Base-by-base conservation (phyloP, 2,888 invertebrate genomes). In the Erebia epiphron region DNA sequence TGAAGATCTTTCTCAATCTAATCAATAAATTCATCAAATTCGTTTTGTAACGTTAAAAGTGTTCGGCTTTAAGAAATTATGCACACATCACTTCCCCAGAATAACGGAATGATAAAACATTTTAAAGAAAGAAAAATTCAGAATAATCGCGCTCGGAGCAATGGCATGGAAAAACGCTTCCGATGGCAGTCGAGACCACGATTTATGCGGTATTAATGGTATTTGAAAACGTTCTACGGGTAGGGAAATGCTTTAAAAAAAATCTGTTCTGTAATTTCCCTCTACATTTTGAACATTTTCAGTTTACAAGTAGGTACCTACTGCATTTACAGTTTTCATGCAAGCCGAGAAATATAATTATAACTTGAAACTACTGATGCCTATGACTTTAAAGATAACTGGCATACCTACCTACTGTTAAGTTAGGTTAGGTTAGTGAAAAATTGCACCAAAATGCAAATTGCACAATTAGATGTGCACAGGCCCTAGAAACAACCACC, bases 81-180 rank as follows among this genome's bases (percentile, higher is more conserved):
- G 78, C 71, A 82, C 80, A 81, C 82, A 82, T 76, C 78, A 77
- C 62, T 77, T 66, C 76, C 63, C 71, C 71, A 75, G 76, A 75
- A 76, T 74, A 73, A 74, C 65, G 62, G 64, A 49, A 68, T 72
- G 72, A 72, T 70, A 68, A 68, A 68, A 72, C 72, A 68, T 73
- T 73, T 75, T 74, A 74, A 75, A 74, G 73, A 73, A 75, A 74
- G 54, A 71, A 66, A 73, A 76, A 73, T 68, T 58, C 63, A 46
- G 70, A 72, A 69, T 78, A 77, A 78, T 80, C 73, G 73, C 67
- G 57, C 49, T 18, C 57, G 61, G 62, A 56, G 76, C 79, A 75
- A 73, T 76, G 75, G 72, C 70, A 76, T 74, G 78, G 78, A 79
- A 79, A 79, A 79, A 71, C 62, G 70, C 74, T 79, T 79, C 78